These are phyloP conservation scores for Scopus umbretta DNA, from an alignment of 2,113 vertebrate genomes.

Conservation along the genomic window DNA sequence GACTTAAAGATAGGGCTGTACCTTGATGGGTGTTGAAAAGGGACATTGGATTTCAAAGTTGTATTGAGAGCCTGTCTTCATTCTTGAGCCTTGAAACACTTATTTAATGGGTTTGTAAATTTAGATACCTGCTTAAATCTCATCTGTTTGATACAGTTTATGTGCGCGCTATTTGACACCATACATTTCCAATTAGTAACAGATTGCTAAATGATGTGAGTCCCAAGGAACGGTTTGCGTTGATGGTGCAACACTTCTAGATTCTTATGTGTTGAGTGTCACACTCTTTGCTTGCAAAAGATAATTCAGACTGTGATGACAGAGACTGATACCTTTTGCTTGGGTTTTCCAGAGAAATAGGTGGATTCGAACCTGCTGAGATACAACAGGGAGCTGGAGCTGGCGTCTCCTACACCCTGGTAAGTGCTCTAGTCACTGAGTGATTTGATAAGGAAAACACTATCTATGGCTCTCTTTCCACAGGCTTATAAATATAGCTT, in stretches of 20 bases:
- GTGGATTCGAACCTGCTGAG: background rate
- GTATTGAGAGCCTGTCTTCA: background rate
- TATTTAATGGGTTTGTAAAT: background rate
- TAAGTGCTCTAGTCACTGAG: background rate
- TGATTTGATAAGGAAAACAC: background rate
- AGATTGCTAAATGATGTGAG: fast-evolving
- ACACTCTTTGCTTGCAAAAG: background rate
- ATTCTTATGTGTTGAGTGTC: background rate
- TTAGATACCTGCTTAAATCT: background rate
- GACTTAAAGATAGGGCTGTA: background rate
- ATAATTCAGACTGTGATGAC: fast-evolving
- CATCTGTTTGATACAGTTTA: background rate
- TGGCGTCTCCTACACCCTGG: background rate
- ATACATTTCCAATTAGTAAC: background rate
- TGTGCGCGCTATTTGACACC: background rate
- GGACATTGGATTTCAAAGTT: background rate
- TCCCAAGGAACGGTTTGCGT: fast-evolving
- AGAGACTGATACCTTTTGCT: background rate
- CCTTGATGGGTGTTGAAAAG: background rate
- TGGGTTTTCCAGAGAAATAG: background rate
- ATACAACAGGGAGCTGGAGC: background rate
- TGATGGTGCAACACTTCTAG: background rate
- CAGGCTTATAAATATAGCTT: background rate
- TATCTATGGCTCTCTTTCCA: background rate
- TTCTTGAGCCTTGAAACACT: background rate